phyloP scores from a whole-genome alignment of 2,797 vertebrate genomes.

The Lerista edwardsae region DNA sequence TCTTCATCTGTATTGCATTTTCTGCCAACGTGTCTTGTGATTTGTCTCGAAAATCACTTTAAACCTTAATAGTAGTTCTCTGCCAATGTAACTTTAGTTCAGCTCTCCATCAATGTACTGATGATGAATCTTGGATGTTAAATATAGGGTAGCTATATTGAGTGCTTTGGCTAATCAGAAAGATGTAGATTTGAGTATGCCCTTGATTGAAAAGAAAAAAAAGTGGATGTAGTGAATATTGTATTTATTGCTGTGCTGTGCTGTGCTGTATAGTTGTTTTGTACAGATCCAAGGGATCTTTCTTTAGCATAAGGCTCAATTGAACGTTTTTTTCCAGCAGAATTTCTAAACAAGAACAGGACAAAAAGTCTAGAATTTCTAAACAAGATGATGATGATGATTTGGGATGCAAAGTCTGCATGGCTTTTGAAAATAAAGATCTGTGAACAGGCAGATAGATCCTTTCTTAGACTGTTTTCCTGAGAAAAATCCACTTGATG shows the following conservation, averaged over 20 bases:
- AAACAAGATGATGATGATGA: not conserved
- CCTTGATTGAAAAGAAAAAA: not conserved
- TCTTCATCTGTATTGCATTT: not conserved
- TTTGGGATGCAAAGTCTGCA: not conserved
- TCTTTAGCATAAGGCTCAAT: not conserved
- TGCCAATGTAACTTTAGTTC: slow-evolving; percentile 15
- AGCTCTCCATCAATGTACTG: slow-evolving; percentile 8
- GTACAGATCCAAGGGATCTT: not conserved
- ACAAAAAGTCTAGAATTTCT: no score
- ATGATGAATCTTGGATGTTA: slow-evolving; percentile 13
- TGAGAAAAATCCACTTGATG: no score
- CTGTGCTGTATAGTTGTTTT: not conserved
- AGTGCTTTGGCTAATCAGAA: slow-evolving; percentile 21
- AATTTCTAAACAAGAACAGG: not conserved
- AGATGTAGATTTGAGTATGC: slow-evolving; percentile 31
- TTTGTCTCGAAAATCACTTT: not conserved
- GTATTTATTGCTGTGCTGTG: not conserved
- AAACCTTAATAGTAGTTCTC: not conserved
- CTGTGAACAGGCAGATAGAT: not conserved
- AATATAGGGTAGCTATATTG: not conserved
- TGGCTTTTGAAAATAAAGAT: not conserved
- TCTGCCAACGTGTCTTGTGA: not conserved
- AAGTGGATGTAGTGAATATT: not conserved
- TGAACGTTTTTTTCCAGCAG: not conserved
- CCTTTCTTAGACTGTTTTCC: not conserved